Evolutionary conservation across 2,113 vertebrate species (phyloP).

Genomic region (Barbus barbus): DNA sequence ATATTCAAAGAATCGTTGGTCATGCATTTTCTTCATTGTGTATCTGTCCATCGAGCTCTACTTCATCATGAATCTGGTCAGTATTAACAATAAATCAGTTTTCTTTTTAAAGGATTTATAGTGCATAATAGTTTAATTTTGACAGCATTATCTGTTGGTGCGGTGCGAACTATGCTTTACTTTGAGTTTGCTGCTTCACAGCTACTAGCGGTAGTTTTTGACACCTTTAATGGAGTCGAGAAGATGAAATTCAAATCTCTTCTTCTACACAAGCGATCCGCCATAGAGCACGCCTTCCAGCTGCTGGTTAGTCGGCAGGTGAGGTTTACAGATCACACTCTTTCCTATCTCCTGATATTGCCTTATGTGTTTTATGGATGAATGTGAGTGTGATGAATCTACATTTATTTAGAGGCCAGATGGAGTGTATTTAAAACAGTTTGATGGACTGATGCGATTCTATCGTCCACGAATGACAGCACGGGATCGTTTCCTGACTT

Average conservation of each 20-base stretch:
- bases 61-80: constrained; percentile 97
- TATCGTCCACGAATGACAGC: constrained; percentile 90
- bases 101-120: background rate
- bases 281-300: constrained; percentile 88
- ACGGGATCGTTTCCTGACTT: constrained; percentile 90
- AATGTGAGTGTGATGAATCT: background rate
- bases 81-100: constrained; percentile 32
- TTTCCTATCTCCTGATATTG: too few species aligned
- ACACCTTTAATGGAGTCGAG: constrained; percentile 96
- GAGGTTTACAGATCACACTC: constrained; percentile 20
- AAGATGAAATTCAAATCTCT: constrained; percentile 98
- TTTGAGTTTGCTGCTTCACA: constrained; percentile 36
- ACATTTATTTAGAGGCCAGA: constrained; percentile 77
- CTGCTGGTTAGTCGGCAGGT: constrained; percentile 89
- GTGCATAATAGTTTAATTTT: background rate
- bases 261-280: constrained; percentile 91
- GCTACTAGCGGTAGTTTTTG: constrained; percentile 97
- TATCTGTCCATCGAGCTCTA: constrained; percentile 99
- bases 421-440: constrained; percentile 91
- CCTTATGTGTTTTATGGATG: background rate
- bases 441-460: constrained; percentile 93
- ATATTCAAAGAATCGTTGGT: constrained; percentile 92
- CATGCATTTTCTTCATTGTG: constrained; percentile 97
- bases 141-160: background rate
- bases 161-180: background rate